Conservation (phyloP, 2,888 invertebrate species). For the Hofmannophila pseudospretella region DNA sequence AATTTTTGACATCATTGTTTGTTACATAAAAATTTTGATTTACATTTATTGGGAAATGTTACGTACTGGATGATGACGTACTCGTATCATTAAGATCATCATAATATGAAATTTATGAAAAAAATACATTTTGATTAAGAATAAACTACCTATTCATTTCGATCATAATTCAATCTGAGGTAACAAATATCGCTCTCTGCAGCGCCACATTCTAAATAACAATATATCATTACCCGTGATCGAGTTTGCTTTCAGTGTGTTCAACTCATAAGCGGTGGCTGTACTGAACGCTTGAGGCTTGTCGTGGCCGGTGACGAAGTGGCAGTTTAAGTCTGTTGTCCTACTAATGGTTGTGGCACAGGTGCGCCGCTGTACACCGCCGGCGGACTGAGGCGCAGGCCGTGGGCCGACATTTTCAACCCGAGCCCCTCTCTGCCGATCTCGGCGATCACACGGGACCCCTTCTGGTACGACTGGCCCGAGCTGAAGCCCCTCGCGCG, state of each 20-base stretch:
- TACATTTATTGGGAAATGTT: too few relatives aligned
- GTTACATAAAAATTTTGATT: not conserved
- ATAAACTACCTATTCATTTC: not conserved
- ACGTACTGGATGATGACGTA: too few relatives aligned
- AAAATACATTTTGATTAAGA: not conserved
- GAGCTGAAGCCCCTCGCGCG: constrained; percentile 87
- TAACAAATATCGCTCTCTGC: not conserved
- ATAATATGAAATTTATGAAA: too few relatives aligned
- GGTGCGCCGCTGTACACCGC: constrained; percentile 85
- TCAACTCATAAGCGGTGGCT: constrained; percentile 13
- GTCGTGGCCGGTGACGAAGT: constrained; percentile 59
- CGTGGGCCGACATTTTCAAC: constrained; percentile 85
- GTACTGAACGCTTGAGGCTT: constrained; percentile 35
- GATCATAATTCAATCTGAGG: not conserved
- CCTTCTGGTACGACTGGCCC: constrained; percentile 93
- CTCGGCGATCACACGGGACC: constrained; percentile 90
- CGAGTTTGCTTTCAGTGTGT: constrained; percentile 11
- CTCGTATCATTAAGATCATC: too few relatives aligned
- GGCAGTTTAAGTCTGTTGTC: constrained; percentile 54
- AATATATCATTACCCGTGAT: constrained; percentile 6
- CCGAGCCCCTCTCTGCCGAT: constrained; percentile 87
- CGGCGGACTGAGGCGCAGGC: constrained; percentile 78
- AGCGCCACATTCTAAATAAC: not conserved
- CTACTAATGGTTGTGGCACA: constrained; percentile 62
- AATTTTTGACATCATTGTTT: not conserved